Evolutionary conservation across 2,888 invertebrate species (phyloP).

Genomic region (Athalia rosae): DNA sequence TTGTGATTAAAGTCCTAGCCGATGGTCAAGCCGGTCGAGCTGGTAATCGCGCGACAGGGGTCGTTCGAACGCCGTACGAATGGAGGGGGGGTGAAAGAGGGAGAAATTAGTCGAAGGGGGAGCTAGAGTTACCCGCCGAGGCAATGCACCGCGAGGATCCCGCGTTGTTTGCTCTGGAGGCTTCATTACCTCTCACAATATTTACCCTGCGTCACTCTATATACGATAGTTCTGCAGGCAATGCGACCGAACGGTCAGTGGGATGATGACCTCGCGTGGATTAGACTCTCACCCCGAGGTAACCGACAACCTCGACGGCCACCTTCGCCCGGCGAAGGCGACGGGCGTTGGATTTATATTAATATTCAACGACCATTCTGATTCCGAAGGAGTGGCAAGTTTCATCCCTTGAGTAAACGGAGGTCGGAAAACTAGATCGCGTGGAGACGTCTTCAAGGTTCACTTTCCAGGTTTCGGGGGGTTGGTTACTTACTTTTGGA

Average conservation of each 20-base stretch:
- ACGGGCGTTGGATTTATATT: not conserved
- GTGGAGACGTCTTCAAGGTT: not conserved
- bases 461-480: not conserved
- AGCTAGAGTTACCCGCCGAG: constrained; percentile 5
- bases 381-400: constrained; percentile 14
- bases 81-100: not conserved
- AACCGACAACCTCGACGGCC: constrained; percentile 5
- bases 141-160: constrained; percentile 33
- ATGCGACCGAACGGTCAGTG: constrained; percentile 58
- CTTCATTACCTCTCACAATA: constrained; percentile 73
- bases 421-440: constrained; percentile 23
- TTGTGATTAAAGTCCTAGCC: constrained; percentile 38
- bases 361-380: constrained; percentile 44
- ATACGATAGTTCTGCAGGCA: constrained; percentile 44
- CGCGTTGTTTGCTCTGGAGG: constrained; percentile 66
- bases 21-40: constrained; percentile 32
- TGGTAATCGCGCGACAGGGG: constrained; percentile 42
- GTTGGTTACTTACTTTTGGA: constrained; percentile 78
- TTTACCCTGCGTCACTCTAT: constrained; percentile 68
- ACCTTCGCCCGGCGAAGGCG: constrained; percentile 25
- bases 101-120: not conserved
- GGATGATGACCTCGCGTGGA: constrained; percentile 54
- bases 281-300: constrained; percentile 35
- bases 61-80: constrained; percentile 27
- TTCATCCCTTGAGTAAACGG: constrained; percentile 8